Base-by-base conservation (phyloP, 2,888 invertebrate genomes). In the Drosophila atroscutellata region DNA sequence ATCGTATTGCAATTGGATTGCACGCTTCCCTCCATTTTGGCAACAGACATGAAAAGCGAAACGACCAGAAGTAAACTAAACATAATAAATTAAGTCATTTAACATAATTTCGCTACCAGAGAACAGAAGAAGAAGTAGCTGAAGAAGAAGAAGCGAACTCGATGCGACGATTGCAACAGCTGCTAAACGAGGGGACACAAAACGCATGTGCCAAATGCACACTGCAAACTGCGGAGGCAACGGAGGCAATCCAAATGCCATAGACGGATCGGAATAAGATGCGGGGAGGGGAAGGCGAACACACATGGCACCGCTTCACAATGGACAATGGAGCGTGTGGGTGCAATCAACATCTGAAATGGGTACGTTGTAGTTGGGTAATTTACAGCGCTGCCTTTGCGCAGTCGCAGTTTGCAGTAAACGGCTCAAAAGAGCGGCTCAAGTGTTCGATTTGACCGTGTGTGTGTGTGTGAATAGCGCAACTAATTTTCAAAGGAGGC, bases 401-500 rank as follows among this genome's bases (percentile, higher is more conserved):
- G 58, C 64, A 56, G 24, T 50, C 51, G 65, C 78, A 62, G 60
- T 60, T 30, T 45, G 24, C 45, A 45, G 45, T 45, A 45, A 45
- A 45, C 8, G 24, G 45, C 24, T 62, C 62, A 59, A 39, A 37
- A 26, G 66, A 68, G 67, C 51, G 45, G 47, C 52, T 70, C 34
- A 69, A 58, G 24, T 49, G 50, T 47, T 37, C 36, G 28, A 57
- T 47, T 49, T 58, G 42, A 26, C 0, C 50, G 42, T 24, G 24
- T 58, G 30, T 45, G 50, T 50, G 28, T 58, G 13, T 57, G 70
- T 89, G 89, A 90, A 90, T 90, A 90, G 91, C 81, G 79, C 84
- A 84, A 77, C 91, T 90, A 90, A 90, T 90, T 90, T 90, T 90
- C 83, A 90, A 90, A 88, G 89, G 75, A 79, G 75, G 72, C 64